Base-by-base conservation (phyloP, 1,140 invertebrate genomes). In the Apis laboriosa region DNA sequence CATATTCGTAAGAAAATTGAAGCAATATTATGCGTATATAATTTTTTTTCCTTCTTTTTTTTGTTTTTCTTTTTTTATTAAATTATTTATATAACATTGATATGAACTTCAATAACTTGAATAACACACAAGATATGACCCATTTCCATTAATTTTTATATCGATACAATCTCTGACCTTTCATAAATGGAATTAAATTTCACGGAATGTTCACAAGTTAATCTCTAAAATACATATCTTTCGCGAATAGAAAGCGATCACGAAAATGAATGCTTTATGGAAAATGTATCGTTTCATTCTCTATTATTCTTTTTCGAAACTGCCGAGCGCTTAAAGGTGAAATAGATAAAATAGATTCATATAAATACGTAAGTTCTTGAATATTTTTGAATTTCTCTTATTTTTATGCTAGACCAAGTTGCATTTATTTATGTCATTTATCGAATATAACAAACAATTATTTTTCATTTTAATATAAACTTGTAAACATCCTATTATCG, bases 111-210 rank as follows among this genome's bases (percentile, higher is more conserved):
- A 56, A 55, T 70, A 70, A 70, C 76, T 63, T 70, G 8, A 82
- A 61, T 77, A 82, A 82, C 55, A 61, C 58, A 60, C 8, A 8
- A 4, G 24, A 9, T 28, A 60, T 51, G 80, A 0, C 73, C 73
- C 60, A 49, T 77, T 83, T 83, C 58, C 67, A 63, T 83, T 71
- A 56, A 77, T 77, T 78, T 77, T 60, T 34, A 63, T 56, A 81
- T 68, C 63, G n/a, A 15, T 13, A 1, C 9, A 55, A 66, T 60
- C 53, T 28, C 2, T 12, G 49, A 1, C 49, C 56, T 28, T 56
- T 70, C 56, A 17, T 43, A 71, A 71, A 77, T 56, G 24, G 51
- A 61, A 60, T 12, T 21, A 55, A 55, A 74, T 74, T 12, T 24
- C 19, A 12, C n/a, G n/a, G 43, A 55, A 56, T 11, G 51, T 51